Evolutionary conservation across 2,113 vertebrate species (phyloP).

Genomic region (Talpa occidentalis): DNA sequence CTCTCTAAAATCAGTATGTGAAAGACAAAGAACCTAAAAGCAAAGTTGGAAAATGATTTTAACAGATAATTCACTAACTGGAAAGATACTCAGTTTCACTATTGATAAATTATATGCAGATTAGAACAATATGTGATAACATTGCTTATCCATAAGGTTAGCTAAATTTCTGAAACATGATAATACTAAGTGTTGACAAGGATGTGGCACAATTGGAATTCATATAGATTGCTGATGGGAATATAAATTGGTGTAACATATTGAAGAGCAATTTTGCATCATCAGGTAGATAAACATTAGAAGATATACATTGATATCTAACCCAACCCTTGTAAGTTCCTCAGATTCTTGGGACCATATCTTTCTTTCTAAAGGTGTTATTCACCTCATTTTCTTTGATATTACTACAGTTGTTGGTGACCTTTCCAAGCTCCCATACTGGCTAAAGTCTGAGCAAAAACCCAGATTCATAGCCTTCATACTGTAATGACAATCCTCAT

Average conservation of each 20-base stretch:
- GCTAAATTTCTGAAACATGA: conserved; percentile 15
- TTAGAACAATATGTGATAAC: neutral
- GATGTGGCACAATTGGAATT: neutral
- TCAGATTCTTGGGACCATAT: neutral
- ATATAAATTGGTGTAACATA: neutral
- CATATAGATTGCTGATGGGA: neutral
- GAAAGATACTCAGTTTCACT: conserved; percentile 15
- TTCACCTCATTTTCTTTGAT: neutral
- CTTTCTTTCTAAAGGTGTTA: neutral
- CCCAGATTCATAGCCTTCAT: neutral
- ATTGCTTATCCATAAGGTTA: neutral
- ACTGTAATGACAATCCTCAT: neutral
- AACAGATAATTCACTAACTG: neutral
- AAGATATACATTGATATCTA: neutral
- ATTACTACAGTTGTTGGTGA: neutral
- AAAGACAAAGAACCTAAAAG: conserved; percentile 18
- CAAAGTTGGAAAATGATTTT: neutral
- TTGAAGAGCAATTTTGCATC: neutral
- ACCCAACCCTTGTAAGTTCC: neutral
- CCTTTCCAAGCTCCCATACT: neutral
- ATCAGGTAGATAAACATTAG: neutral
- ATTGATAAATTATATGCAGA: conserved; percentile 36
- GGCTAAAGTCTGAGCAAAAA: neutral
- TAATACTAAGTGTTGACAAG: neutral
- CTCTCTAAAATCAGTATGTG: neutral